phyloP scores from a whole-genome alignment of 2,797 vertebrate genomes.

The Pogonophryne albipinna region DNA sequence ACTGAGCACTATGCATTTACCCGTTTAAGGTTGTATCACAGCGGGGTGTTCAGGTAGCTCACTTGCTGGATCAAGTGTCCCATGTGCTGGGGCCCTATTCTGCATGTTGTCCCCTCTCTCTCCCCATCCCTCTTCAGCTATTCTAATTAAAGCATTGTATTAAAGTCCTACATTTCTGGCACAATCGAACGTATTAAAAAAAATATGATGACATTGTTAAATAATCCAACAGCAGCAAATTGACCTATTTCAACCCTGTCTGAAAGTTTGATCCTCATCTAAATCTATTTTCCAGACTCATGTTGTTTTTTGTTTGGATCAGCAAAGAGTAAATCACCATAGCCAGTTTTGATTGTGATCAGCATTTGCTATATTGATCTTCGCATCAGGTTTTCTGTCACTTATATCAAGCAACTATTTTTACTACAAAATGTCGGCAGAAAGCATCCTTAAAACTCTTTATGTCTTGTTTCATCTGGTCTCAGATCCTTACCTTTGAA shows the following conservation, averaged over 20 bases:
- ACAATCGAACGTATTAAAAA: neutral
- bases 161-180: neutral
- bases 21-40: neutral
- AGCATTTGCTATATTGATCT: neutral
- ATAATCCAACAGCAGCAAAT: neutral
- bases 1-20: conserved; percentile 2
- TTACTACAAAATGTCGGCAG: conserved; percentile 8
- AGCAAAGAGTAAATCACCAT: neutral
- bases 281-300: neutral
- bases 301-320: neutral
- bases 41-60: too few relatives aligned
- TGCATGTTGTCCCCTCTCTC: too few relatives aligned
- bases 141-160: neutral
- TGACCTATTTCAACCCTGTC: neutral
- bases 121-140: too few relatives aligned
- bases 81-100: too few relatives aligned
- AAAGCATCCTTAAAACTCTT: conserved; percentile 31
- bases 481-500: conserved; percentile 56
- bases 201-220: neutral
- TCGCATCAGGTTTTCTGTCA: conserved; percentile 1
- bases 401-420: conserved; percentile 19
- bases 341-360: neutral
- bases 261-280: neutral
- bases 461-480: conserved; percentile 58
- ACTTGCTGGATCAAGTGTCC: too few relatives aligned